phyloP scores from a whole-genome alignment of 2,888 invertebrate genomes.

The Eucera pruinosa region DNA sequence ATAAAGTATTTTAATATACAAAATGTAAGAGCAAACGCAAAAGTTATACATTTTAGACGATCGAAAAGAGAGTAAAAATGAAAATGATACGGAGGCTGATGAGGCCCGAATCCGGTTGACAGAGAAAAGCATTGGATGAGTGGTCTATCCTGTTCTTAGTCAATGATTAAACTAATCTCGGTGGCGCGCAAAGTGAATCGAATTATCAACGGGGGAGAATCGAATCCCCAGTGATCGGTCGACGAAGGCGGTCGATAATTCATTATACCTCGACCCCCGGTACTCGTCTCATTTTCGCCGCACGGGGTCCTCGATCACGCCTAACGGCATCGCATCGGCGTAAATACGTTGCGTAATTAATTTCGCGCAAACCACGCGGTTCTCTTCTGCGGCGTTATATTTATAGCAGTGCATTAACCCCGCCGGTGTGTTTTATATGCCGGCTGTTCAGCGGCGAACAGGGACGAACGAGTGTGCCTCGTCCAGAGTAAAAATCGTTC shows the following conservation, averaged over 20 bases:
- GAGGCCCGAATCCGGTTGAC: no score
- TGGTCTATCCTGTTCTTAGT: no score
- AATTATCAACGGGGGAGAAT: constrained; percentile 37
- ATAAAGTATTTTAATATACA: no score
- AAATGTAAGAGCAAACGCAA: no score
- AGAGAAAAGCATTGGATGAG: no score
- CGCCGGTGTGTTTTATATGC: constrained; percentile 61
- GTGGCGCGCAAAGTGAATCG: constrained; percentile 43
- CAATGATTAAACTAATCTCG: no score
- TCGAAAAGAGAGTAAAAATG: no score
- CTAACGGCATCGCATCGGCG: constrained; percentile 71
- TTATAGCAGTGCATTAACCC: constrained; percentile 73
- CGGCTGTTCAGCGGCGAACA: constrained; percentile 14
- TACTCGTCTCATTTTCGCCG: constrained; percentile 70
- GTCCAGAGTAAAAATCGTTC: constrained; percentile 37
- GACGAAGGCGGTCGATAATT: constrained; percentile 58
- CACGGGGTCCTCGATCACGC: constrained; percentile 71
- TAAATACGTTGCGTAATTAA: constrained; percentile 73
- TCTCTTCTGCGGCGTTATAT: constrained; percentile 60
- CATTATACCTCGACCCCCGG: constrained; percentile 55
- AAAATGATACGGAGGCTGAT: no score
- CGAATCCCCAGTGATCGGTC: neutral
- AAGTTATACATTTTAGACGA: no score
- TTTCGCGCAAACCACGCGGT: constrained; percentile 65
- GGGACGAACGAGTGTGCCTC: constrained; percentile 13